Evolutionary conservation across 2,888 invertebrate species (phyloP), one percentile per base, ranked within the genome.

Genomic region (Serrognathus titanus): DNA sequence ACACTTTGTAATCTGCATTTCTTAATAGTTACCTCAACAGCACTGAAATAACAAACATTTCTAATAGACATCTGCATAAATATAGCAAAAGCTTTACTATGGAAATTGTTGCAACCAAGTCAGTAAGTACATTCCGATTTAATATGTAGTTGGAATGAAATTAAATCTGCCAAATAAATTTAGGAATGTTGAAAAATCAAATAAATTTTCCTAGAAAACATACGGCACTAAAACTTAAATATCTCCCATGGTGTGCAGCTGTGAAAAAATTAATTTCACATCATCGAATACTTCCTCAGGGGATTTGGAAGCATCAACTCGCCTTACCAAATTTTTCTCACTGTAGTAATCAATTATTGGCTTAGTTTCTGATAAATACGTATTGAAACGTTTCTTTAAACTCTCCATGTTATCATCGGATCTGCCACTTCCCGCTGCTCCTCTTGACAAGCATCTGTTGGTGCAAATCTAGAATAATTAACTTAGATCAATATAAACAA

Each of bases 321-420:
- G 85, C 62, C 83, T 82, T 2, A 97, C 92, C 43, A 93, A 79
- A 48, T 86, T 84, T 55, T 80, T 73, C 36, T 81, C 73, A 40
- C 89, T 85, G 69, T 93, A 97, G 73, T 92, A 83, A 35, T 93
- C 82, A 53, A 97, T 88, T 61, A 98, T 95, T 0, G 97, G 96
- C 82, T 92, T 82, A 0, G 97, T 95, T 69, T 92, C 92, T 59
- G 85, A 87, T 20, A 87, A 77, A 73, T 94, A 95, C 0, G 94
- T 97, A 64, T 86, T 82, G 68, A 96, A 92, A 57, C 97, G 84
- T 73, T 96, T 95, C 66, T 87, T 85, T 47, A 97, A 79, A 66
- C 90, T 90, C 40, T 95, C 94, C 43, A 86, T 75, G 72, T 99
- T 99, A 76, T 99, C 99, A 75, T 99, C 99, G 1, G 89, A 84